phyloP scores from a whole-genome alignment of 2,113 vertebrate genomes.

The Phyllostomus hastatus region DNA sequence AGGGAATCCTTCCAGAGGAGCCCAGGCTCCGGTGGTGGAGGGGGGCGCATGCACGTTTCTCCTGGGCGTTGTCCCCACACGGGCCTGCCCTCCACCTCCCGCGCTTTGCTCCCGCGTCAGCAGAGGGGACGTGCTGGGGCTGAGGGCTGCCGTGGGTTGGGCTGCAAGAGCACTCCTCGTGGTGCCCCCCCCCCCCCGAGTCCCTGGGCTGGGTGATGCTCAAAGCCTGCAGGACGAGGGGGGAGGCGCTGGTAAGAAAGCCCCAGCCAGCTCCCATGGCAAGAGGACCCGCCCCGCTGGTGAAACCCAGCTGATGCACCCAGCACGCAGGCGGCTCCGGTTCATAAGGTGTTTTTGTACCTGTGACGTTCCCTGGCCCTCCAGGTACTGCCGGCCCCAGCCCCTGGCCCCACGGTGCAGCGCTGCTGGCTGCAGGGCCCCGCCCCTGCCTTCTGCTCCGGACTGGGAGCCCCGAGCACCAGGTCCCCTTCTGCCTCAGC shows the following conservation, averaged over 20 bases:
- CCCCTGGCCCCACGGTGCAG: constrained; percentile 67
- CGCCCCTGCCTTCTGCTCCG: constrained; percentile 67
- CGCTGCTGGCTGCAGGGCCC: not conserved
- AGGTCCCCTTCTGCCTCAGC: constrained; percentile 81
- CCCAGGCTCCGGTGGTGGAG: not conserved
- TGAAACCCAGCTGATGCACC: constrained; percentile 4
- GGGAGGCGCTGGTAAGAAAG: not conserved
- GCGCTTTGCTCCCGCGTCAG: not conserved
- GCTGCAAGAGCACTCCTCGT: not conserved
- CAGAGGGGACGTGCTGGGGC: not conserved
- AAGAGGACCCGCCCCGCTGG: constrained; percentile 18
- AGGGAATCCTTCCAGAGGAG: not conserved
- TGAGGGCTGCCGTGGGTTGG: not conserved
- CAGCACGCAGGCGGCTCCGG: constrained; percentile 8
- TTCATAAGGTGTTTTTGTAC: constrained; percentile 48
- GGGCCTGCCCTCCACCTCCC: not conserved
- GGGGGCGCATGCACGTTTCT: not conserved
- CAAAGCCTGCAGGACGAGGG: not conserved
- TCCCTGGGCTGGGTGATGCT: not conserved
- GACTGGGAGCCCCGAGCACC: constrained; percentile 61
- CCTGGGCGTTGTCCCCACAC: not conserved
- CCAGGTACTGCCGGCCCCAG: constrained; percentile 63
- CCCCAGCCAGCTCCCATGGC: not conserved
- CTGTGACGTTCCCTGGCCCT: not conserved
- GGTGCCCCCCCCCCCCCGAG: not conserved